Base-by-base conservation (phyloP, 2,797 vertebrate genomes). In the Oreochromis grahami region DNA sequence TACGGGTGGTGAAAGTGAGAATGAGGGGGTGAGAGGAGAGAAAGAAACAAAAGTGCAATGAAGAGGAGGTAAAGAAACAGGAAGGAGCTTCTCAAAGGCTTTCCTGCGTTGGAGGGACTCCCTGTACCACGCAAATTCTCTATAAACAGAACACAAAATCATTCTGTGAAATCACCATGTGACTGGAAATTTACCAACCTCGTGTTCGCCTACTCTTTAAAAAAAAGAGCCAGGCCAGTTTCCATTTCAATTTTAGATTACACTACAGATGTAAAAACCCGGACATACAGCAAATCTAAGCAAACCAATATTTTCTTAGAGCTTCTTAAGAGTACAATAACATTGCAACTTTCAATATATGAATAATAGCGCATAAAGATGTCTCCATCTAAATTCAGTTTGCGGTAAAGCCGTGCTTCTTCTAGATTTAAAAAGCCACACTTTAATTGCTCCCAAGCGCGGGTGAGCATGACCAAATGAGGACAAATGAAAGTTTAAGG, bases 401-500 rank as follows among this genome's bases (percentile, higher is more conserved):
- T 65, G 19, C 48, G 45, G 41, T 70, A 38, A 77, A 84, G 72
- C 85, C 24, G 21, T 76, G 3, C 78, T 84, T 77, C 76, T 81
- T 84, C 60, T 70, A 58, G 11, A 60, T 74, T 50, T 50, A 74
- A 78, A 82, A 90, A 87, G 52, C 5, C 70, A 76, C 34, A 77
- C 79, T 90, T 89, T 93, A 88, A 94, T 92, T 94, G 89, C 85
- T 87, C 91, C 90, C 92, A 92, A 95, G 93, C 79, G 83, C 90
- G 84, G 88, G 81, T 90, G 90, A 95, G 89, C 81, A 55, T n/a
- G 60, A 92, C 87, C 88, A 95, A 95, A 95, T 90, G 87, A 92
- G 92, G 94, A 95, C 92, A 94, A 96, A 96, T 96, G 88, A 96
- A 96, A 95, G 94, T 96, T 96, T 96, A 96, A 96, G 95, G 89